A percentile compares a stretch with the other conserved stretches of the same genome.
phyloP scores from a whole-genome alignment of 1,140 invertebrate species.

The Marisa cornuarietis region DNA sequence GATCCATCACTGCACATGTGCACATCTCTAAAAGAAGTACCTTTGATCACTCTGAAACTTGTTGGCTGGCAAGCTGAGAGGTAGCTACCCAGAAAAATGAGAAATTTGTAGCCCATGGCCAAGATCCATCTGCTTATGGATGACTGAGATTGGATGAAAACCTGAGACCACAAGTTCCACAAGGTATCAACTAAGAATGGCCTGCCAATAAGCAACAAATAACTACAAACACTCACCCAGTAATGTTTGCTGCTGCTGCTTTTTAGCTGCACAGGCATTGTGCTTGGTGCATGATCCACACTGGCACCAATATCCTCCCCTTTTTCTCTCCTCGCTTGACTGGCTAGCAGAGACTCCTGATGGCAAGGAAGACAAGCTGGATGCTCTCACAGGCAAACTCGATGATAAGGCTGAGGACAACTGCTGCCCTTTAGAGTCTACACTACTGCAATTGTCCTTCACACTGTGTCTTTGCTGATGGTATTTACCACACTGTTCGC shows the following conservation, averaged over 20 bases:
- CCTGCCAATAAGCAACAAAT: too few relatives aligned
- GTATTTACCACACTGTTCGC: background rate
- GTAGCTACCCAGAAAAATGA: too few relatives aligned
- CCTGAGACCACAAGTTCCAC: too few relatives aligned
- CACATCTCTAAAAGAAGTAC: too few relatives aligned
- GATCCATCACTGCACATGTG: too few relatives aligned
- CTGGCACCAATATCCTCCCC: constrained; percentile 14
- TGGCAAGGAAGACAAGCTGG: constrained; percentile 7
- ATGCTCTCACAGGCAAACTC: constrained; percentile 1
- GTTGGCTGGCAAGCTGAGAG: too few relatives aligned
- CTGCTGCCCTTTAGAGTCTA: constrained; percentile 17
- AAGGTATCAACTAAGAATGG: too few relatives aligned
- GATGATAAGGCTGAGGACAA: background rate
- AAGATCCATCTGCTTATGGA: too few relatives aligned
- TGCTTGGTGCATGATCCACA: constrained; percentile 9
- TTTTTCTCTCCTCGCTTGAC: background rate
- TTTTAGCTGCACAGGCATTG: constrained; percentile 1
- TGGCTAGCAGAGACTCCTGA: background rate
- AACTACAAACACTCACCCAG: background rate
- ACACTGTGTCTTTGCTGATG: constrained; percentile 12
- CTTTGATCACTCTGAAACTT: too few relatives aligned
- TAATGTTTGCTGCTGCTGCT: background rate
- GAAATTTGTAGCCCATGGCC: too few relatives aligned
- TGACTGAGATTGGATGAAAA: too few relatives aligned
- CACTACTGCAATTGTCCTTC: constrained; percentile 1